Conservation (phyloP, 1,140 invertebrate species). For the Cyrtorhinus lividipennis region DNA sequence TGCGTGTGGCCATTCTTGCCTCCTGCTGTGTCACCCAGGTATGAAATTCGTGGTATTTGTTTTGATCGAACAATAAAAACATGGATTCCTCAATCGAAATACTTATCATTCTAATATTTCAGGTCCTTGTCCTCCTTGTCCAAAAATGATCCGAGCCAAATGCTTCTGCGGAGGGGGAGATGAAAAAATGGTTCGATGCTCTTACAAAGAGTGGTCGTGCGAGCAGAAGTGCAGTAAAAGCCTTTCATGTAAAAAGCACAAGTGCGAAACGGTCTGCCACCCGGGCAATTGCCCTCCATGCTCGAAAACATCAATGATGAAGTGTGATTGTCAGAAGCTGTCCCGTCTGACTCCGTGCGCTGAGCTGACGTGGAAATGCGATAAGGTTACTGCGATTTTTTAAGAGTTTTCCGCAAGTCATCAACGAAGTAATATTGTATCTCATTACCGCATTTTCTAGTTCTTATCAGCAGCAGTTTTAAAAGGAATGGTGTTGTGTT, state of each 20-base stretch:
- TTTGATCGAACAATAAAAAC: too few species aligned
- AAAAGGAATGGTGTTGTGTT: too few species aligned
- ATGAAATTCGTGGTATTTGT: too few species aligned
- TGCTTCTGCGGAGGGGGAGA: conserved; percentile 56
- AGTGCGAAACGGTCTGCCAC: conserved; percentile 48
- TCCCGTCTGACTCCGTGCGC: conserved; percentile 47
- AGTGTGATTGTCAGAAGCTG: conserved; percentile 50
- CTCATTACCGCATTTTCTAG: too few species aligned
- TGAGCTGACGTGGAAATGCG: conserved; percentile 55
- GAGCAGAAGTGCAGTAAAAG: conserved; percentile 46
- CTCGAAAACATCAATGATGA: conserved; percentile 50
- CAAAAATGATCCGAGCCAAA: conserved; percentile 49
- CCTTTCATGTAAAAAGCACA: conserved; percentile 52
- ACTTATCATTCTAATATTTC: conserved; percentile 20
- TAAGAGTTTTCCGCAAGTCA: too few species aligned
- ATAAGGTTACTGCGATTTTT: conserved; percentile 33
- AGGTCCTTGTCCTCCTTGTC: conserved; percentile 81
- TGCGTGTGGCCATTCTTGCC: conserved; percentile 67
- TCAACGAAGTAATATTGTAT: too few species aligned
- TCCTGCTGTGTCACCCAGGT: conserved; percentile 74
- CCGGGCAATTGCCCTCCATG: conserved; percentile 55
- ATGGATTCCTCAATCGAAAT: too few species aligned
- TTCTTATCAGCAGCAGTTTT: too few species aligned
- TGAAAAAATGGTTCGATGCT: conserved; percentile 52
- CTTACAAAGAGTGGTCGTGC: conserved; percentile 68